Evolutionary conservation across 1,140 invertebrate genomes (phyloP).

Genomic region (Papilio polytes): DNA sequence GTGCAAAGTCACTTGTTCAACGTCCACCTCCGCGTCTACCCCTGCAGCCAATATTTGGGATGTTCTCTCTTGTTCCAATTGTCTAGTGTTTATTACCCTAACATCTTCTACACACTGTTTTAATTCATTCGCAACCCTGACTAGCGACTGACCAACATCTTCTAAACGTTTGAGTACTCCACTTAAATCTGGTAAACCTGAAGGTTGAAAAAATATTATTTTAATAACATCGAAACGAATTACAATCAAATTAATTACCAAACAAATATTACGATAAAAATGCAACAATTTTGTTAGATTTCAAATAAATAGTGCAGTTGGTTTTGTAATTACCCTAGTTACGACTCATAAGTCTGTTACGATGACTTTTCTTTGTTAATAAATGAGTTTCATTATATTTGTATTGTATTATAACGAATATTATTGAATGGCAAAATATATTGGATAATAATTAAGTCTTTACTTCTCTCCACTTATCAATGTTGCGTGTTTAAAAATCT

Average conservation of each 20-base stretch:
- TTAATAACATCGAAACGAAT: conserved; percentile 23
- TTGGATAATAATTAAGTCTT: too few species aligned
- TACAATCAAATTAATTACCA: background rate
- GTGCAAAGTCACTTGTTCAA: conserved; percentile 65
- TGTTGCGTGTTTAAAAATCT: background rate
- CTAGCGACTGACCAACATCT: conserved; percentile 87
- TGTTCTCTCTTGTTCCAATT: conserved; percentile 88
- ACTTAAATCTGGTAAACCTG: conserved; percentile 79
- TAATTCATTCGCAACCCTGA: conserved; percentile 88
- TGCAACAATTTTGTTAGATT: background rate
- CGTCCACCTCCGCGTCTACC: conserved; percentile 86
- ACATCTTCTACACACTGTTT: conserved; percentile 88
- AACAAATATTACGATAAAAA: background rate
- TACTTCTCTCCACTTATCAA: too few species aligned
- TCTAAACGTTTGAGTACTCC: conserved; percentile 88
- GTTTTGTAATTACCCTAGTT: background rate
- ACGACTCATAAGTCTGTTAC: too few species aligned
- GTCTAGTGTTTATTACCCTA: conserved; percentile 85
- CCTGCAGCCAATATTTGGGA: conserved; percentile 87
- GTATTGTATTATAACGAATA: too few species aligned
- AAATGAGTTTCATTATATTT: too few species aligned
- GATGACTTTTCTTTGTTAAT: too few species aligned
- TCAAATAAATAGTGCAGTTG: background rate
- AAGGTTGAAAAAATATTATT: conserved; percentile 45
- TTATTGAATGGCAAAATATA: too few species aligned